A percentile compares a stretch with the other conserved stretches of the same genome.
phyloP scores from a whole-genome alignment of 2,888 invertebrate genomes.

The Nesidiocoris tenuis region DNA sequence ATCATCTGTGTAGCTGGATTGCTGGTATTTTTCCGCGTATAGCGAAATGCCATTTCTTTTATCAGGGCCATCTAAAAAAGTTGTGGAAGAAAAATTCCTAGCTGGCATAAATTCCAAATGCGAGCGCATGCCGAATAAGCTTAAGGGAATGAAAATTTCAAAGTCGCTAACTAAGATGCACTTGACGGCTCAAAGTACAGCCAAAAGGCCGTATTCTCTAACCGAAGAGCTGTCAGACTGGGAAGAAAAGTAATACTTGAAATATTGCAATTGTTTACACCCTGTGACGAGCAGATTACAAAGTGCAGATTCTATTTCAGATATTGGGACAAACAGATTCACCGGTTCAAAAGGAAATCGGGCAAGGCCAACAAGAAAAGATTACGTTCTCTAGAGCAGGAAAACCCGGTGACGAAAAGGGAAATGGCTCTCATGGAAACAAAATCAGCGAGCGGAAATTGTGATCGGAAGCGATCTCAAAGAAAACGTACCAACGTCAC shows the following conservation, averaged over 20 bases:
- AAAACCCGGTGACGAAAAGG: neutral
- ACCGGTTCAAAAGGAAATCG: neutral
- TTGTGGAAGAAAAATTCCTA: neutral
- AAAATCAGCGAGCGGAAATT: neutral
- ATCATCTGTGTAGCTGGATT: no score
- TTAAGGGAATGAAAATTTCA: neutral
- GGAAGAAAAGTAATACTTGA: no score
- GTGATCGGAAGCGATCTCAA: neutral
- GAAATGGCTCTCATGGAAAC: neutral
- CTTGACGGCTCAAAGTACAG: no score
- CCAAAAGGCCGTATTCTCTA: no score
- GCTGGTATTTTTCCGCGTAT: no score
- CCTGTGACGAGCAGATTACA: no score
- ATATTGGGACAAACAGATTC: neutral
- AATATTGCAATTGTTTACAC: no score
- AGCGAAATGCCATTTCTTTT: no score
- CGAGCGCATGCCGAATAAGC: neutral
- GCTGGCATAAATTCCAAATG: neutral
- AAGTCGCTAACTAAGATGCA: no score
- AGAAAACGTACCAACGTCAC: neutral
- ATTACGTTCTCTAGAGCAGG: neutral
- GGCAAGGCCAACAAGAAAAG: neutral
- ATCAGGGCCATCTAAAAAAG: neutral
- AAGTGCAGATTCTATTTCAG: neutral
- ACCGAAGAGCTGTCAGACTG: no score